Base-by-base conservation (phyloP, 2,888 invertebrate genomes). In the Oxycera nigricornis region DNA sequence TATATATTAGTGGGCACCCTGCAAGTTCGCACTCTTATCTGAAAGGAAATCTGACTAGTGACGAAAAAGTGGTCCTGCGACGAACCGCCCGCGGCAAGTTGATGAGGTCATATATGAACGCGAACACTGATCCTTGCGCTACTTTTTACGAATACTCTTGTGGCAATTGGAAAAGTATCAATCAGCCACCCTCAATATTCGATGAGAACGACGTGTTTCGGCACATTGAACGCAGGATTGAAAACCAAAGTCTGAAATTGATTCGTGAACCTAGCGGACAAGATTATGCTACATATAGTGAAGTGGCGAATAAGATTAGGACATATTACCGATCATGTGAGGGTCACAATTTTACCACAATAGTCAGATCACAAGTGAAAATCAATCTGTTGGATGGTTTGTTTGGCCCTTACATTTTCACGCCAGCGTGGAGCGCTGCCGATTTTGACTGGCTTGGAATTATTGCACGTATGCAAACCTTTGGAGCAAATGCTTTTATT, bases 201-300 rank as follows among this genome's bases (percentile, higher is more conserved):
- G 62, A 62, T 22, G 62, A 62, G 31, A 62, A 62, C 11, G 62
- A 62, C 20, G 62, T 62, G 4, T 62, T 62, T 3, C 62, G 35
- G 20, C 30, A 20, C 62, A 35, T 62, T 35, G 11, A 3, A 6
- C 31, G 35, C 1, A 1, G 35, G 20, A 31, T 62, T 31, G 62
- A 62, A 30, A 30, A 22, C 6, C 28, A 62, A 6, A 28, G 41
- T n/a, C 46, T 7, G 2, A 28, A n/a, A 14, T 24, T 67, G 26
- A 22, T 67, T 22, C 11, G 9, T 2, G 17, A 26, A 9, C 7
- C 17, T 9, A 46, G n/a, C 26, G 20, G 24, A 4, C 22, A 65
- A 2, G 22, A 22, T n/a, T 9, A 7, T 1, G 2, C n/a, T 6
- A 6, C 39, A n/a, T 4, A 22, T 2, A 39, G 7, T 17, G 67